Evolutionary conservation across 2,888 invertebrate species (phyloP).

Genomic region (Oscheius sp.): DNA sequence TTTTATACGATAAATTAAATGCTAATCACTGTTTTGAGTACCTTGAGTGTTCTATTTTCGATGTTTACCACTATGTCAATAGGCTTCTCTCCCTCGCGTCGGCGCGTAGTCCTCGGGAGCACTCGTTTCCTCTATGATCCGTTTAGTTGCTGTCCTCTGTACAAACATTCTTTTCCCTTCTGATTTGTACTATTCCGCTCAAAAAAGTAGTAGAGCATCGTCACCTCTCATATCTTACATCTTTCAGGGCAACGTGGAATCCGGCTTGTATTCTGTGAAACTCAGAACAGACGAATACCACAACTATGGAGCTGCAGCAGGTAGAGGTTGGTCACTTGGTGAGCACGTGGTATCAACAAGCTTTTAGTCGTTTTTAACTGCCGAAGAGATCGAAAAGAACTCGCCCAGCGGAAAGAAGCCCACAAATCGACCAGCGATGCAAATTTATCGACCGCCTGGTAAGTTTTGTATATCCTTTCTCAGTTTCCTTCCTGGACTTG

Average conservation of each 20-base stretch:
- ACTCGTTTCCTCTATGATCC: conserved; percentile 37
- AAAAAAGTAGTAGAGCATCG: neutral
- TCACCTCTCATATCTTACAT: neutral
- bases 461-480: conserved; percentile 13
- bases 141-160: conserved; percentile 32
- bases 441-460: conserved; percentile 69
- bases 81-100: conserved; percentile 23
- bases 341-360: neutral
- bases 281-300: conserved; percentile 32
- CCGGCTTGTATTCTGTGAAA: conserved; percentile 35
- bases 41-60: conserved; percentile 32
- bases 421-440: conserved; percentile 63
- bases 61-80: conserved; percentile 34
- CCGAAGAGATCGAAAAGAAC: conserved; percentile 34
- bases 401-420: conserved; percentile 49
- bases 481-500: too few relatives aligned
- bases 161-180: conserved; percentile 24
- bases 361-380: conserved; percentile 21
- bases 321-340: conserved; percentile 8
- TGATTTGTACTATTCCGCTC: conserved; percentile 13
- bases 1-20: neutral
- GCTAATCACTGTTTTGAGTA: conserved; percentile 22
- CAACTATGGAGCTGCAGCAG: conserved; percentile 32
- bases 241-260: conserved; percentile 32
- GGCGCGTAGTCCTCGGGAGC: conserved; percentile 35